Percentiles rank a stretch among this genome's conserved stretches.
Evolutionary conservation across 2,797 vertebrate species (phyloP).

Genomic region (Acanthopagrus latus): DNA sequence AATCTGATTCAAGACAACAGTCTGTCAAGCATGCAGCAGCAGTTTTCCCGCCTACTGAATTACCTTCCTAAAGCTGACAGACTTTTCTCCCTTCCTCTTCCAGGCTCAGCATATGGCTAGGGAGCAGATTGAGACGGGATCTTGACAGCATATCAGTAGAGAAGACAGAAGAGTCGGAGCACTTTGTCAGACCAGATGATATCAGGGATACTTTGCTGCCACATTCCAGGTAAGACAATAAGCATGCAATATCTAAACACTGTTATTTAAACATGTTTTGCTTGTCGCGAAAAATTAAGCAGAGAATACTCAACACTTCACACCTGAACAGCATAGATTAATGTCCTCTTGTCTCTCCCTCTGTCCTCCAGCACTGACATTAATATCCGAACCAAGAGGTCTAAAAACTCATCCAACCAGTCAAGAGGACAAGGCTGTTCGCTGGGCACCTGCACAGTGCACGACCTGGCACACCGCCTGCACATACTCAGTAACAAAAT

Average conservation of each 20-base stretch:
- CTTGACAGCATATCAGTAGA: slow-evolving; percentile 76
- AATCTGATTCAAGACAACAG: slow-evolving; percentile 14
- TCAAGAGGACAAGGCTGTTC: slow-evolving; percentile 86
- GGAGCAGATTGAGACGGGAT: slow-evolving; percentile 89
- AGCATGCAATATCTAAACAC: slow-evolving; percentile 2
- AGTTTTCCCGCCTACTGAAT: slow-evolving; percentile 18
- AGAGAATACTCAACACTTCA: background rate
- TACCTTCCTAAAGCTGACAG: slow-evolving; percentile 50
- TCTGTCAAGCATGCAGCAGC: slow-evolving; percentile 14
- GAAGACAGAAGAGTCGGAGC: slow-evolving; percentile 76
- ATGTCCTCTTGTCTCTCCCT: slow-evolving; percentile 45
- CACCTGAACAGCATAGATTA: slow-evolving; percentile 47
- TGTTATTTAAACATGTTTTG: background rate
- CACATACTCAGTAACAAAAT: slow-evolving; percentile 89
- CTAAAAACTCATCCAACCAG: slow-evolving; percentile 87
- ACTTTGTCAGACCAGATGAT: slow-evolving; percentile 88
- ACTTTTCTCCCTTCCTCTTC: slow-evolving; percentile 20
- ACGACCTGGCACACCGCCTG: slow-evolving; percentile 91
- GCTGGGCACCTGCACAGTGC: slow-evolving; percentile 93
- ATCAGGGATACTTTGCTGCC: slow-evolving; percentile 84
- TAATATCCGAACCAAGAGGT: slow-evolving; percentile 91
- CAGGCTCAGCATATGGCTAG: slow-evolving; percentile 90
- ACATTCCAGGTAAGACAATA: slow-evolving; percentile 89
- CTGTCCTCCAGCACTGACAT: slow-evolving; percentile 80
- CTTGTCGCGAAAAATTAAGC: slow-evolving; percentile 30